Evolutionary conservation across 2,113 vertebrate genomes (phyloP).

Genomic region (Muntiacus muntjak): DNA sequence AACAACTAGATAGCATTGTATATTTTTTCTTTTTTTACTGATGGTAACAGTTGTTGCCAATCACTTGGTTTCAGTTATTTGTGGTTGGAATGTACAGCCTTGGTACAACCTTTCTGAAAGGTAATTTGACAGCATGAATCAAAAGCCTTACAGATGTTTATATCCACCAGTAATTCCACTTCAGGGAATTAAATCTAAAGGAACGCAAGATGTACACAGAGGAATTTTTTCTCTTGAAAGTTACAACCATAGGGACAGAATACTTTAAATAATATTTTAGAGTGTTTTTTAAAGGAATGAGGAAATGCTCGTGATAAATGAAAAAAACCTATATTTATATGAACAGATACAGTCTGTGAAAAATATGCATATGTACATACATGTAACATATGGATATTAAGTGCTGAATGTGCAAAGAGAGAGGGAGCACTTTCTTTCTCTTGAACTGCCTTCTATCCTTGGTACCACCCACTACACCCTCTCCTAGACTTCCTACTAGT

Average conservation of each 20-base stretch:
- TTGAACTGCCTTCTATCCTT: background rate
- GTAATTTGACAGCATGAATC: background rate
- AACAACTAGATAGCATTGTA: background rate
- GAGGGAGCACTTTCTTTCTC: background rate
- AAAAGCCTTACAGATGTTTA: conserved; percentile 25
- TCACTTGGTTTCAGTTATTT: background rate
- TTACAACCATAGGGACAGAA: background rate
- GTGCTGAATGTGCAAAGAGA: background rate
- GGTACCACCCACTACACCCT: background rate
- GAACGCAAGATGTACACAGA: background rate
- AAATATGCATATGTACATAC: background rate
- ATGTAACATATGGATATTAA: background rate
- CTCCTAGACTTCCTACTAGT: background rate
- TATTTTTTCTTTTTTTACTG: background rate
- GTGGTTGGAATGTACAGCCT: background rate
- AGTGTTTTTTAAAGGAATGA: background rate
- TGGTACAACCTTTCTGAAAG: background rate
- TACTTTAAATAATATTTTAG: conserved; percentile 11
- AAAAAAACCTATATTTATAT: background rate
- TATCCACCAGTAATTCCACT: background rate
- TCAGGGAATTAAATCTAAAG: background rate
- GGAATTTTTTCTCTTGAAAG: background rate
- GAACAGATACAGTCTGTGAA: background rate
- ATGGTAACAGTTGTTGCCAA: background rate
- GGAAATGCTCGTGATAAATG: background rate